Conservation (phyloP, 2,113 vertebrate species). For the Neolamprologus modestus region DNA sequence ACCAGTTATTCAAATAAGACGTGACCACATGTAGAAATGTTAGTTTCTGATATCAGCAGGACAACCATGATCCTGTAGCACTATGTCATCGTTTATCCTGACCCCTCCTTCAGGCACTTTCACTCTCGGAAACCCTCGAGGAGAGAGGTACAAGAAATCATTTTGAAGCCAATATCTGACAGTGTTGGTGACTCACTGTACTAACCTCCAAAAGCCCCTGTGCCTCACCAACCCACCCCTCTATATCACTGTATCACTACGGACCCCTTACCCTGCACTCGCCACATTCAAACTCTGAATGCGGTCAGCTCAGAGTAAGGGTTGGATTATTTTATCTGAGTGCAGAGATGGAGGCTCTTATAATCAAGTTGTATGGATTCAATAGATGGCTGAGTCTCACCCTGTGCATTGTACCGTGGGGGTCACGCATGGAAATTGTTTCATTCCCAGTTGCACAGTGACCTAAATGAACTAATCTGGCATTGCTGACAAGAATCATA, state of each 20-base stretch:
- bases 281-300: background rate
- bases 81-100: background rate
- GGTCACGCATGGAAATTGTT: background rate
- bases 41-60: background rate
- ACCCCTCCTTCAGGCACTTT: background rate
- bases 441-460: background rate
- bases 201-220: background rate
- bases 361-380: conserved; percentile 5
- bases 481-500: background rate
- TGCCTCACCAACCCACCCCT: background rate
- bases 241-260: background rate
- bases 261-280: background rate
- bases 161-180: background rate
- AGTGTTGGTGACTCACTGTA: conserved; percentile 24
- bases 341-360: background rate
- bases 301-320: background rate
- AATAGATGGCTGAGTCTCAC: background rate
- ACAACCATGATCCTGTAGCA: background rate
- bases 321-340: background rate
- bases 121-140: background rate
- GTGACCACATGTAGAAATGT: background rate
- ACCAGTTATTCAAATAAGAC: background rate
- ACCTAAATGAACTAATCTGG: background rate
- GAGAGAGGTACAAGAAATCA: background rate
- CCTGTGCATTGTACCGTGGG: background rate